Evolutionary conservation across 2,113 vertebrate species (phyloP), one percentile per base, ranked within the genome.

Genomic region (Tupaia chinensis): DNA sequence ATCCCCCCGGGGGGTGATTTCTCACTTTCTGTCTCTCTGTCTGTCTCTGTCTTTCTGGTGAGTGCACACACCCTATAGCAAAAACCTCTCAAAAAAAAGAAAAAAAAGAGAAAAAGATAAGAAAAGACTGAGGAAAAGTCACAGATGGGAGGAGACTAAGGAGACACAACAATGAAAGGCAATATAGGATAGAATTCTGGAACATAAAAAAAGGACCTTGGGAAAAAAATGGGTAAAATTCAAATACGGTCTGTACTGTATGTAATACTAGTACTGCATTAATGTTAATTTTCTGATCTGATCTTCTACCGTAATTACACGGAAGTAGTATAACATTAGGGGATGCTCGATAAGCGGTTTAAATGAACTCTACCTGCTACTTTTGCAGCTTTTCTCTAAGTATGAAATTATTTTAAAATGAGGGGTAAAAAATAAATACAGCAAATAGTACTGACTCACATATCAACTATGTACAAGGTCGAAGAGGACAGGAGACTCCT

Each of bases 321-420:
- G 44, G 8, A 66, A 66, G 10, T 16, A 32, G 29, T 76, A 69
- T 61, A 61, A 60, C 53, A 68, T 58, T 22, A 91, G 66, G n/a
- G 74, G 25, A 87, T 79, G 58, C 89, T 88, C 53, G 68, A 74
- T 66, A 17, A 93, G 77, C 19, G 19, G 14, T 70, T 88, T 77
- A 63, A 2, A 34, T 27, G n/a, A 94, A 74, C 84, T 70, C 10
- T 68, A 15, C 29, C 54, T 74, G 27, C 44, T 58, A 60, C 25
- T 87, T 72, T 34, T 78, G 56, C 25, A 93, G 79, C 61, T 70
- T 87, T 82, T 63, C 63, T 91, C 14, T 69, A 91, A 87, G 16
- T 81, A 32, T 87, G 69, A 90, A 74, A 68, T 81, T 69, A 34
- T 69, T 93, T 61, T 68, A 86, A 80, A 93, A 58, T 72, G 89